Conservation (phyloP, 2,113 vertebrate genomes). For the Typhlomys cinereus region DNA sequence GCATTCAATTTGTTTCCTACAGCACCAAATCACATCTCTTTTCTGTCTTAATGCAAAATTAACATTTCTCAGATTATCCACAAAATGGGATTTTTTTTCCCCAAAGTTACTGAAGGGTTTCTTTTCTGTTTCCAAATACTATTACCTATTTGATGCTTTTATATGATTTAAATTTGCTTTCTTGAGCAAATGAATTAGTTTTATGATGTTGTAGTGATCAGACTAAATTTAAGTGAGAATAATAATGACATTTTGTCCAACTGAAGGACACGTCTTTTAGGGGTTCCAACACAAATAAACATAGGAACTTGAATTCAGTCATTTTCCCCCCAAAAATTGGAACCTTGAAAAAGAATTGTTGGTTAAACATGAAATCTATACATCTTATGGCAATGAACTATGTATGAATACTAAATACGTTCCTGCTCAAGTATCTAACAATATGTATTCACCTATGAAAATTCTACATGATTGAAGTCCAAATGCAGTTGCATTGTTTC, state of each 20-base stretch:
- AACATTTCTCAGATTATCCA: background rate
- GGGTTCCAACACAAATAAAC: background rate
- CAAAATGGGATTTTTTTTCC: slow-evolving; percentile 45
- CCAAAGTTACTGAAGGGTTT: slow-evolving; percentile 3
- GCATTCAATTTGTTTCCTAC: background rate
- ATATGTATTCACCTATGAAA: slow-evolving; percentile 19
- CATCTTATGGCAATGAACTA: background rate
- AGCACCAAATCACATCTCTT: background rate
- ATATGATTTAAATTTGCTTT: slow-evolving; percentile 38
- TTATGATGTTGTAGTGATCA: background rate
- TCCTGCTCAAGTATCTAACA: background rate
- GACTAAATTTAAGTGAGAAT: slow-evolving; percentile 6
- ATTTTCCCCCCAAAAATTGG: background rate
- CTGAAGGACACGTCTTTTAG: background rate
- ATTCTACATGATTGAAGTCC: slow-evolving; percentile 29
- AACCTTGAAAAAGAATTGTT: background rate
- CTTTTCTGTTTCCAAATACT: slow-evolving; percentile 45
- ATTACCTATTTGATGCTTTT: slow-evolving; percentile 9
- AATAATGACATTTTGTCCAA: background rate
- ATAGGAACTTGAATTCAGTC: background rate
- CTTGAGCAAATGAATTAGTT: slow-evolving; percentile 18
- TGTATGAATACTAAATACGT: background rate
- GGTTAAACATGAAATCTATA: background rate
- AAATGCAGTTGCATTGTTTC: slow-evolving; percentile 17
- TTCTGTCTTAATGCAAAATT: background rate